phyloP scores from a whole-genome alignment of 2,888 invertebrate genomes.

The Euplagia quadripunctaria region DNA sequence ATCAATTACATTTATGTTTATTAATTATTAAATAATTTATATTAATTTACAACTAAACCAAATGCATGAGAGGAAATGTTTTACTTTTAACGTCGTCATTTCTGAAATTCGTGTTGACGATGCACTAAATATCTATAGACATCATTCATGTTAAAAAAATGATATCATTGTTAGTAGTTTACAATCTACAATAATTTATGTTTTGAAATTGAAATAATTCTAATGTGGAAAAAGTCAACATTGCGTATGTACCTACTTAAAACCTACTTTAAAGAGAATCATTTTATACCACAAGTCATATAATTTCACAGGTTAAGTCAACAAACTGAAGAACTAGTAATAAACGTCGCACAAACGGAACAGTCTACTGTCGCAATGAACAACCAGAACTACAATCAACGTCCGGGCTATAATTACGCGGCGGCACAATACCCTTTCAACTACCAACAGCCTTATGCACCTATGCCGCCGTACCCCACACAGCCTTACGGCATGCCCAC shows the following conservation, averaged over 20 bases:
- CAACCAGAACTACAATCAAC: constrained; percentile 75
- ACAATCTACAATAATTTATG: too few relatives aligned
- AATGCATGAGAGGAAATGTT: neutral
- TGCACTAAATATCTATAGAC: neutral
- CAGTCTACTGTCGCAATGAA: constrained; percentile 71
- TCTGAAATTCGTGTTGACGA: neutral
- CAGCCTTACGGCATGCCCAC: constrained; percentile 76
- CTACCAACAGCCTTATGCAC: constrained; percentile 67
- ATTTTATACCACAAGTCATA: constrained; percentile 1
- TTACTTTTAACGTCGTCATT: neutral
- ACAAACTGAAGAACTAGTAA: constrained; percentile 77
- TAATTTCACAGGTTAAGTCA: constrained; percentile 70
- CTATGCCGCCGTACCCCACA: constrained; percentile 72
- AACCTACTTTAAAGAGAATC: neutral
- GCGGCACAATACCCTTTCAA: constrained; percentile 68
- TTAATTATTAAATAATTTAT: neutral
- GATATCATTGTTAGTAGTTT: neutral
- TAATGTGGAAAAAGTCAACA: neutral
- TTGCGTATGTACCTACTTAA: neutral
- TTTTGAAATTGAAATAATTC: neutral
- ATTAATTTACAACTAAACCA: neutral
- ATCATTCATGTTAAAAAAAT: neutral
- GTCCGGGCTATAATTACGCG: constrained; percentile 71
- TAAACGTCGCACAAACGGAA: constrained; percentile 62
- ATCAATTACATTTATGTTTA: neutral